A percentile compares a stretch with the other conserved stretches of the same genome.
phyloP scores from a whole-genome alignment of 2,797 vertebrate species.

The Petrocephalus schoutedeni region DNA sequence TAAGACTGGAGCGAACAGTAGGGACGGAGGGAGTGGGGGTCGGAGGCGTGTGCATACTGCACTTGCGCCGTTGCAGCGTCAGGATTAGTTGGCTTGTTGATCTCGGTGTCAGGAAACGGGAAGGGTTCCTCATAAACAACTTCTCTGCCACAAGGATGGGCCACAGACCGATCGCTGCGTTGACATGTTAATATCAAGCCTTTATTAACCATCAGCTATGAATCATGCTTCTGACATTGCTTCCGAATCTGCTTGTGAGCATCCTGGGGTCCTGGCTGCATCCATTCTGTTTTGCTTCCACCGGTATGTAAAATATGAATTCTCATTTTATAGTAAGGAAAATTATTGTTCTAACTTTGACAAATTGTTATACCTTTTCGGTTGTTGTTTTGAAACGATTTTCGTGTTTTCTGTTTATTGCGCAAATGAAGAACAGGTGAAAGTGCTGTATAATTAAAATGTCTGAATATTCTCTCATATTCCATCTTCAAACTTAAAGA shows the following conservation, averaged over 20 bases:
- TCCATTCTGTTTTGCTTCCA: slow-evolving; percentile 38
- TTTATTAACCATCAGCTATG: slow-evolving; percentile 47
- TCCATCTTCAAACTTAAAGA: background rate
- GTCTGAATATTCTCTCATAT: background rate
- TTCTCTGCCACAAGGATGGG: slow-evolving; percentile 34
- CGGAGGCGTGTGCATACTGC: slow-evolving; percentile 14
- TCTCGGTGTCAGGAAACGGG: slow-evolving; percentile 33
- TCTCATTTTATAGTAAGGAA: background rate
- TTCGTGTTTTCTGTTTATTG: slow-evolving; percentile 6
- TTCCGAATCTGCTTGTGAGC: slow-evolving; percentile 47
- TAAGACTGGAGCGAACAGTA: background rate
- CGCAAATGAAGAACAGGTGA: background rate
- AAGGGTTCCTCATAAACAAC: slow-evolving; percentile 25
- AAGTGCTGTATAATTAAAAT: background rate
- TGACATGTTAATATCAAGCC: slow-evolving; percentile 42
- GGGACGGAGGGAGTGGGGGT: background rate
- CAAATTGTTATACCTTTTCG: background rate
- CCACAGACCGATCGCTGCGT: slow-evolving; percentile 31
- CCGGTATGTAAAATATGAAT: slow-evolving; percentile 59
- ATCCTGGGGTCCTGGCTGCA: slow-evolving; percentile 40
- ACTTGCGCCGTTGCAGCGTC: slow-evolving; percentile 38
- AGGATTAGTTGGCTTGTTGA: slow-evolving; percentile 26
- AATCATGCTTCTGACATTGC: slow-evolving; percentile 52
- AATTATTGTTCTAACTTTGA: background rate
- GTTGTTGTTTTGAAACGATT: background rate